Conservation (phyloP, 2,797 vertebrate species). For the Aselliscus stoliczkanus region DNA sequence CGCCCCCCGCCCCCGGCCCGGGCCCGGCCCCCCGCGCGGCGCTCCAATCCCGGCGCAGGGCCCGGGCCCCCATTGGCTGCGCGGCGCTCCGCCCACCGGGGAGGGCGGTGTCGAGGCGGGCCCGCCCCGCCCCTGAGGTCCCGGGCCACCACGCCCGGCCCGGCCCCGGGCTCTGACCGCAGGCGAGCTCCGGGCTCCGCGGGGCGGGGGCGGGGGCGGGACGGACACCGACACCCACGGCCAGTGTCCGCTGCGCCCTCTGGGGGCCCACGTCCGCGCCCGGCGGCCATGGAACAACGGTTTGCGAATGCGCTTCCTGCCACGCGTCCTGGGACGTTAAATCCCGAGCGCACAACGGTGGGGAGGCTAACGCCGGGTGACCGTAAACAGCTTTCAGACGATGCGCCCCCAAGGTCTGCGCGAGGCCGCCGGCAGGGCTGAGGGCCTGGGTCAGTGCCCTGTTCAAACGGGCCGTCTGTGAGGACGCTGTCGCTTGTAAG, state of each 20-base stretch:
- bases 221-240: not conserved
- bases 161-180: not conserved
- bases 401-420: not conserved
- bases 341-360: not conserved
- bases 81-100: not conserved
- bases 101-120: not conserved
- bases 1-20: not conserved
- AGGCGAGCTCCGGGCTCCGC: not conserved
- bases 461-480: not conserved
- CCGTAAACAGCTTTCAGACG: not conserved
- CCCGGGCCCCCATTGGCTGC: constrained; percentile 55
- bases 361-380: not conserved
- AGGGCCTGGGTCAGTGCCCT: not conserved
- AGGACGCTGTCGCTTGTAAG: not conserved
- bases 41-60: constrained; percentile 49
- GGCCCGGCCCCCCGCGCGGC: not conserved
- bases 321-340: not conserved
- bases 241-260: not conserved
- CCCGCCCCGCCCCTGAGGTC: not conserved
- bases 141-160: not conserved
- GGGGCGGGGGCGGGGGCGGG: not conserved
- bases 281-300: not conserved
- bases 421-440: not conserved
- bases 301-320: not conserved
- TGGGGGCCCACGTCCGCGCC: not conserved